Percentiles rank a stretch among this genome's conserved stretches.
phyloP scores from a whole-genome alignment of 2,797 vertebrate species.

The Hemitrygon akajei region DNA sequence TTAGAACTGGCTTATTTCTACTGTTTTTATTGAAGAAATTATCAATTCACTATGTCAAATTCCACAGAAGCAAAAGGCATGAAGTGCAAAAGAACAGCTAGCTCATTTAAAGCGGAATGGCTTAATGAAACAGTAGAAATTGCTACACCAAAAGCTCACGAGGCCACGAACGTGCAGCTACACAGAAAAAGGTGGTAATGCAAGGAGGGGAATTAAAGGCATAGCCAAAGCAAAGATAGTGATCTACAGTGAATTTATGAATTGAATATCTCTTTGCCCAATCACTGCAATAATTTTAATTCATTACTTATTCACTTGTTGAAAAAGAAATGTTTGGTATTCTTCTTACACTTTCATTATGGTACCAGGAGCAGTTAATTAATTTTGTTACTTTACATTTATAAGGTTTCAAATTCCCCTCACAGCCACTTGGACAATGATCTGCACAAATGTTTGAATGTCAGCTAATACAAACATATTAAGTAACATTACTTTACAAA shows the following conservation, averaged over 20 bases:
- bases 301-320: background rate
- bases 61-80: too few relatives aligned
- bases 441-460: slow-evolving; percentile 14
- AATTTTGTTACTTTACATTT: background rate
- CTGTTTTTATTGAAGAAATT: too few relatives aligned
- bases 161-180: too few relatives aligned
- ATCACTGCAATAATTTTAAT: background rate
- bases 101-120: too few relatives aligned
- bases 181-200: background rate
- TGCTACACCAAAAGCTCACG: too few relatives aligned
- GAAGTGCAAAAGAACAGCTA: too few relatives aligned
- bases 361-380: too few relatives aligned
- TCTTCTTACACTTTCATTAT: background rate
- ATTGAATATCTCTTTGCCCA: background rate
- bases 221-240: too few relatives aligned
- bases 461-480: background rate
- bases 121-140: too few relatives aligned
- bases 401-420: background rate
- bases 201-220: too few relatives aligned
- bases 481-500: slow-evolving; percentile 13
- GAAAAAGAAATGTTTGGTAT: background rate
- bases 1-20: too few relatives aligned
- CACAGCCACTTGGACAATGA: background rate
- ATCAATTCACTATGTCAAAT: too few relatives aligned
- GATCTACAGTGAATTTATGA: background rate